A percentile compares a stretch with the other conserved stretches of the same genome.
Evolutionary conservation across 1,140 invertebrate species (phyloP).

Genomic region (Acyrthosiphon pisum): DNA sequence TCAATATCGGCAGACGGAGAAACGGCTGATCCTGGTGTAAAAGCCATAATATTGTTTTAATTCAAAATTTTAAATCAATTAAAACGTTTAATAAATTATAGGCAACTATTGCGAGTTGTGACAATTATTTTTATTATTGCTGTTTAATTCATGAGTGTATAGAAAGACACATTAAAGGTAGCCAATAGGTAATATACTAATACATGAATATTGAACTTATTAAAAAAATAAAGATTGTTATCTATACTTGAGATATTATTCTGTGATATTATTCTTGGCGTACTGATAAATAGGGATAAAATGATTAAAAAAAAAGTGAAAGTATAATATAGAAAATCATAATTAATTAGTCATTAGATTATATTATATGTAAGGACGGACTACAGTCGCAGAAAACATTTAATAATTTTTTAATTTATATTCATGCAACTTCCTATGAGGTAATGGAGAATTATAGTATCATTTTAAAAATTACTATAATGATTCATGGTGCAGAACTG

Average conservation of each 20-base stretch:
- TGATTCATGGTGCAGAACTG: no score
- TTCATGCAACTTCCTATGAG: no score
- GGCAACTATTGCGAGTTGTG: not conserved
- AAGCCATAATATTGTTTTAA: constrained; percentile 26
- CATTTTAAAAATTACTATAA: no score
- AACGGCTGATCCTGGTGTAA: constrained; percentile 56
- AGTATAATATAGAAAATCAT: no score
- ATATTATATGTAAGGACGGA: no score
- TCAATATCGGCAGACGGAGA: constrained; percentile 61
- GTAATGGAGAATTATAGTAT: no score
- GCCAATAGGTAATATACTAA: not conserved
- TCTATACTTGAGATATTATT: not conserved
- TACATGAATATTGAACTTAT: not conserved
- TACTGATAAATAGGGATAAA: not conserved
- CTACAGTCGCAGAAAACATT: no score
- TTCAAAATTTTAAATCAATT: not conserved
- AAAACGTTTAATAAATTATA: not conserved
- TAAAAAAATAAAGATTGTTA: not conserved
- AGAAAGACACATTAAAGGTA: not conserved
- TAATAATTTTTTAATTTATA: no score
- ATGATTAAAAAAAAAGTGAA: no score
- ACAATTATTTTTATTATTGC: no score
- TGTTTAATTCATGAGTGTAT: not conserved
- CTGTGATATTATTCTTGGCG: not conserved
- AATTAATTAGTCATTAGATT: no score